A percentile compares a stretch with the other conserved stretches of the same genome.
phyloP scores from a whole-genome alignment of 2,888 invertebrate genomes.

The Macaria liturata region DNA sequence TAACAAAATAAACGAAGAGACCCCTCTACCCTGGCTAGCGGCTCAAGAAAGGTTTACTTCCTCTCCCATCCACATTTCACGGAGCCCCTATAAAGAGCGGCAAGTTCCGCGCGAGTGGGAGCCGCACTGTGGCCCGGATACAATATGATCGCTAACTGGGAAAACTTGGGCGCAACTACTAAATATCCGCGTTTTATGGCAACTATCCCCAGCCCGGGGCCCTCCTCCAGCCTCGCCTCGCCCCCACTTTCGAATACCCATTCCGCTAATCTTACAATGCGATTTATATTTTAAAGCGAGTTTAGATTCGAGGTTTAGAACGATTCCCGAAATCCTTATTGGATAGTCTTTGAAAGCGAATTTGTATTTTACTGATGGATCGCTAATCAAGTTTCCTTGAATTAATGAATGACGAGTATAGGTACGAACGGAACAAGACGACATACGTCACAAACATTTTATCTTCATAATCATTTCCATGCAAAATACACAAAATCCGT shows the following conservation, averaged over 20 bases:
- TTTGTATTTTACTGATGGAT: neutral
- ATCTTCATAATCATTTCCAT: too few relatives aligned
- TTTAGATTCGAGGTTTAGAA: conserved; percentile 14
- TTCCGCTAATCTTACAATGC: conserved; percentile 31
- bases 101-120: neutral
- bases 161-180: conserved; percentile 54
- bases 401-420: too few relatives aligned
- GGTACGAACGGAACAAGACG: too few relatives aligned
- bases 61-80: too few relatives aligned
- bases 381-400: too few relatives aligned
- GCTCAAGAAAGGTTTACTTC: too few relatives aligned
- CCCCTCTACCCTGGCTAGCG: too few relatives aligned
- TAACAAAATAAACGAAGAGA: too few relatives aligned
- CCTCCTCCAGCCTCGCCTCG: conserved; percentile 23
- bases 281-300: conserved; percentile 27
- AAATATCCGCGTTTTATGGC: conserved; percentile 53
- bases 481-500: too few relatives aligned
- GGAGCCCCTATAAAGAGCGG: neutral
- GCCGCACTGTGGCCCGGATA: conserved; percentile 33
- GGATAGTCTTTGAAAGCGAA: neutral
- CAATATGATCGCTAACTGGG: conserved; percentile 55
- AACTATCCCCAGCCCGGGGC: conserved; percentile 37
- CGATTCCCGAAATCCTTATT: conserved; percentile 9
- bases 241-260: conserved; percentile 42
- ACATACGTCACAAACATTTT: too few relatives aligned